Evolutionary conservation across 2,113 vertebrate genomes (phyloP).

Genomic region (Rhodinocichla rosea): DNA sequence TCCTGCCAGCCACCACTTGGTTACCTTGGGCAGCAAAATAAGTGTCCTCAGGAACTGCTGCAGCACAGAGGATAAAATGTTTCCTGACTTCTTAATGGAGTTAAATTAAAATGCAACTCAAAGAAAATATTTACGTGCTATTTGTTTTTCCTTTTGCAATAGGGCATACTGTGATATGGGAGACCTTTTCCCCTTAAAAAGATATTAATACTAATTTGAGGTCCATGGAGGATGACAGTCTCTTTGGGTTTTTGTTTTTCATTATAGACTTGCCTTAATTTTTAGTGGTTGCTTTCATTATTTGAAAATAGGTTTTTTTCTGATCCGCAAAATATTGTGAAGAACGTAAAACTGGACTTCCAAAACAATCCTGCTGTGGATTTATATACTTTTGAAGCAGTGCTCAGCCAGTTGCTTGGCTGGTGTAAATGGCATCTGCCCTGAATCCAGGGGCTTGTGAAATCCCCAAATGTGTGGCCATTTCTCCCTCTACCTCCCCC

Average conservation of each 20-base stretch:
- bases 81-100: background rate
- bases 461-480: background rate
- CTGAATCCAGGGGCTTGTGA: background rate
- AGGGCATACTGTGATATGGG: background rate
- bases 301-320: background rate
- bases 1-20: background rate
- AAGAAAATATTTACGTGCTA: background rate
- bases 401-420: background rate
- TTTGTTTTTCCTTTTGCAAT: background rate
- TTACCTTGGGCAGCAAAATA: background rate
- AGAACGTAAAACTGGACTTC: background rate
- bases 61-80: background rate
- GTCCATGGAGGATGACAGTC: background rate
- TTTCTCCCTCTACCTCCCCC: accelerated
- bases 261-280: background rate
- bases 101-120: background rate
- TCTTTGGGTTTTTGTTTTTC: background rate
- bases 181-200: background rate
- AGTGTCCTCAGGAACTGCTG: background rate
- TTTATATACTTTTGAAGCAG: background rate
- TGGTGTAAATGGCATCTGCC: background rate
- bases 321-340: background rate
- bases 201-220: background rate
- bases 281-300: background rate
- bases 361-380: background rate